These are phyloP conservation scores for Epizoanthus illoricatus DNA, from an alignment of 92 coral and sea anemone species.

Conservation along the genomic window DNA sequence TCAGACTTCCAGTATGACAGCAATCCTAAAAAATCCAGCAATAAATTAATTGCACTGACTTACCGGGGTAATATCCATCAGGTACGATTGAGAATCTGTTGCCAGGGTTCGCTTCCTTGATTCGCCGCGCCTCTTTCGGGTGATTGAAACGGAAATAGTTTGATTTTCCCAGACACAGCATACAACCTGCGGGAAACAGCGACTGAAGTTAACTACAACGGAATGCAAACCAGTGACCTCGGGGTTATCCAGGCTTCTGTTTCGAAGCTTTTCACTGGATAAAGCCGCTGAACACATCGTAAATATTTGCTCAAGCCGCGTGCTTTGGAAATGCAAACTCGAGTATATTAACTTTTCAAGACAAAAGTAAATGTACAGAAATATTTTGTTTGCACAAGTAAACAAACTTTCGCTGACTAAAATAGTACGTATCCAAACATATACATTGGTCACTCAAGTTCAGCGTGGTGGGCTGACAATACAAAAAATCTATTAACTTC, in stretches of 20 bases:
- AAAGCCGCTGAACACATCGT: not conserved
- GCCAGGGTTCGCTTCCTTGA: constrained; percentile 96
- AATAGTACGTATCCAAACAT: not conserved
- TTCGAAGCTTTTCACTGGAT: constrained; percentile 2
- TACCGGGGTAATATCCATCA: constrained; percentile 94
- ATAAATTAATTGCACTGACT: constrained; percentile 1
- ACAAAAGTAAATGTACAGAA: not conserved
- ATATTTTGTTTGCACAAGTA: constrained; percentile 2
- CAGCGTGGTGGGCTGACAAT: no score
- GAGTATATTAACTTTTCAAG: not conserved
- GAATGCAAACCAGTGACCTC: not conserved
- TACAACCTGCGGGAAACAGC: constrained; percentile 71
- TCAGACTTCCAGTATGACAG: no score
- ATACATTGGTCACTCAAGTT: no score
- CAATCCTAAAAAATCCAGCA: no score
- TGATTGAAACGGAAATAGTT: constrained; percentile 98
- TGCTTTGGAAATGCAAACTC: not conserved
- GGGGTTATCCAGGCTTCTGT: not conserved
- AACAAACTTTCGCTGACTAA: not conserved
- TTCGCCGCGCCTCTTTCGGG: constrained; percentile 95
- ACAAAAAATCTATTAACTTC: no score
- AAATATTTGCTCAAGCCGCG: constrained; percentile 27
- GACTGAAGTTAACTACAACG: not conserved
- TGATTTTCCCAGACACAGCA: constrained; percentile 97
- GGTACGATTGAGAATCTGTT: constrained; percentile 97